phyloP scores from a whole-genome alignment of 1,140 invertebrate genomes.

The Cylas formicarius region DNA sequence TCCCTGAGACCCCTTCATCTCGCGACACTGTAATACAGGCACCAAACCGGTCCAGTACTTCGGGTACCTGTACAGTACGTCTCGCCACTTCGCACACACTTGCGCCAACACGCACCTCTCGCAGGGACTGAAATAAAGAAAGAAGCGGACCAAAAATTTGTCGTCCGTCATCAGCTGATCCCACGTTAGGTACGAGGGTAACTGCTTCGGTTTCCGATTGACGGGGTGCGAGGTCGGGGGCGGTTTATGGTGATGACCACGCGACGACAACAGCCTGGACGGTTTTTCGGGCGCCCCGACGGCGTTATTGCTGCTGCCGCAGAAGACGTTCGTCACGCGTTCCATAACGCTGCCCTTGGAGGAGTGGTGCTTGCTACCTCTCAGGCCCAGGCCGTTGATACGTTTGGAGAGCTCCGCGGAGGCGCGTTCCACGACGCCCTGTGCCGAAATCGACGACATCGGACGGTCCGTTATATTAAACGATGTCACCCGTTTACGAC shows the following conservation, averaged over 20 bases:
- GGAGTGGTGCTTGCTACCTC: constrained; percentile 58
- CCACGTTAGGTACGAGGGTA: constrained; percentile 53
- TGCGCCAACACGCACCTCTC: constrained; percentile 74
- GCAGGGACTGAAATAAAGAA: constrained; percentile 72
- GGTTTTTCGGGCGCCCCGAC: constrained; percentile 46
- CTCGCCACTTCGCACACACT: constrained; percentile 68
- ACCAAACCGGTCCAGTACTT: constrained; percentile 77
- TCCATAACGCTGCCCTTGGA: constrained; percentile 68
- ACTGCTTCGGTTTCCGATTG: constrained; percentile 19
- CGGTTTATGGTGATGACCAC: constrained; percentile 22
- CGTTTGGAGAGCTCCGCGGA: constrained; percentile 79
- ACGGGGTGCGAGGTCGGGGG: constrained; percentile 10
- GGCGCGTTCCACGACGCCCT: constrained; percentile 78
- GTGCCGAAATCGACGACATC: constrained; percentile 56
- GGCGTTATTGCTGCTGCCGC: constrained; percentile 51
- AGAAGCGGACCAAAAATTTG: constrained; percentile 74
- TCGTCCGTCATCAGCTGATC: constrained; percentile 76
- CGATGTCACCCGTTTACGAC: too few species aligned
- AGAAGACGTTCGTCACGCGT: constrained; percentile 74
- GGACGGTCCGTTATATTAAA: too few species aligned
- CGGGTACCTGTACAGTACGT: constrained; percentile 75
- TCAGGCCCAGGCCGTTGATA: constrained; percentile 74
- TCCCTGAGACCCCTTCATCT: constrained; percentile 59
- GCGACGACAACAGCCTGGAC: constrained; percentile 41
- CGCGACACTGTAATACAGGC: constrained; percentile 75